Conservation (phyloP, 2,888 invertebrate species). For the Belgica antarctica region DNA sequence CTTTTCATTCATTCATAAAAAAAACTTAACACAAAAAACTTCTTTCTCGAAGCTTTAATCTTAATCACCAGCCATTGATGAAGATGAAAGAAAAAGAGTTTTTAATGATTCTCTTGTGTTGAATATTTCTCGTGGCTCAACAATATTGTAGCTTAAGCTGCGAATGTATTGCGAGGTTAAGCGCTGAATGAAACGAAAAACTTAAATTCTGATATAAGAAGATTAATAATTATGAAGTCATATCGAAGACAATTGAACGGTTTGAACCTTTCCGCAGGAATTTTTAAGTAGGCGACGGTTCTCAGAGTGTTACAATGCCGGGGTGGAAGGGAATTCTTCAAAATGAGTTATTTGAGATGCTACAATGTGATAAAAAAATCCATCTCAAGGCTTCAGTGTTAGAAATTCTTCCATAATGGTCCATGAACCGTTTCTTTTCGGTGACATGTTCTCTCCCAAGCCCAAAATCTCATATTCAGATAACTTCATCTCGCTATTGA, state of each 20-base stretch:
- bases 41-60: neutral
- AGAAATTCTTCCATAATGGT: too few species aligned
- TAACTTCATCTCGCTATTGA: neutral
- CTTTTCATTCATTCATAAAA: conserved; percentile 14
- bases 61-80: conserved; percentile 11
- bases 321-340: too few species aligned
- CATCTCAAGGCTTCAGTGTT: too few species aligned
- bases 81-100: neutral
- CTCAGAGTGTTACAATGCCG: too few species aligned
- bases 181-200: neutral
- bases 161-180: too few species aligned
- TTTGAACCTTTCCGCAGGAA: neutral
- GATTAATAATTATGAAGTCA: neutral
- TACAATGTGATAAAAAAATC: too few species aligned
- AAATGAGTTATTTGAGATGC: too few species aligned
- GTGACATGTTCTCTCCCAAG: too few species aligned
- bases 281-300: too few species aligned
- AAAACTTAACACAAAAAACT: neutral
- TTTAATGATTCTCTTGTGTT: conserved; percentile 14
- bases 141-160: neutral
- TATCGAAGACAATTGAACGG: neutral
- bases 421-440: too few species aligned
- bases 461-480: neutral
- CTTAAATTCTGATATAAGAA: neutral
- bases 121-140: neutral